Base-by-base conservation (phyloP, 2,888 invertebrate genomes). In the Nephrotoma guestfalica region DNA sequence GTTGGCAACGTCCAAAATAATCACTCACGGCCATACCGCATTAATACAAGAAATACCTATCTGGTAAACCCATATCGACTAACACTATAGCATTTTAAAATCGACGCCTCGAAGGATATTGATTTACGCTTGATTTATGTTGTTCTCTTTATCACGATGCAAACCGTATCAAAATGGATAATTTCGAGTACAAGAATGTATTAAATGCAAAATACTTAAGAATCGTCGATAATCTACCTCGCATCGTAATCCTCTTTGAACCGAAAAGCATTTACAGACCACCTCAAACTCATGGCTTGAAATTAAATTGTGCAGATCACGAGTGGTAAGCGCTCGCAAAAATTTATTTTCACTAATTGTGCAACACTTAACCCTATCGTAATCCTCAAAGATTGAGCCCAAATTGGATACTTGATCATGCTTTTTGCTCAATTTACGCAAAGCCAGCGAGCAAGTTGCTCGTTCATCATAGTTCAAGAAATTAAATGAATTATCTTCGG, bases 391-490 rank as follows among this genome's bases (percentile, higher is more conserved):
- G 43, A 95, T 92, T 85, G 95, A 94, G 86, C 94, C 92, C 83
- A 96, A 92, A 89, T 96, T 96, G 87, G 94, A 94, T 51, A 94
- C 92, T 88, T 94, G 93, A 88, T 95, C 94, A 0, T 94, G 94
- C 85, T 93, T 93, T 88, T 93, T 93, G 47, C 94, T 93, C 30
- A 96, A 92, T 89, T 95, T 95, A 90, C 94, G 93, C 89, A 96
- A 92, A 0, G 95, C 95, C 87, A 92, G 91, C 0, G 95, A 93
- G 57, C 95, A 93, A 45, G 92, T 90, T 87, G 92, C 92, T 42
- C 96, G 92, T 91, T 96, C 96, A 88, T 96, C 95, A 90, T 94
- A 96, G 91, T 95, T 95, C 88, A 96, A 93, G 93, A 95, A 96
- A 88, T 93, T 93, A 88, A 91, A 91, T 15, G 94, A 93, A 88